phyloP scores from a whole-genome alignment of 1,140 invertebrate genomes.

The Nasonia vitripennis region DNA sequence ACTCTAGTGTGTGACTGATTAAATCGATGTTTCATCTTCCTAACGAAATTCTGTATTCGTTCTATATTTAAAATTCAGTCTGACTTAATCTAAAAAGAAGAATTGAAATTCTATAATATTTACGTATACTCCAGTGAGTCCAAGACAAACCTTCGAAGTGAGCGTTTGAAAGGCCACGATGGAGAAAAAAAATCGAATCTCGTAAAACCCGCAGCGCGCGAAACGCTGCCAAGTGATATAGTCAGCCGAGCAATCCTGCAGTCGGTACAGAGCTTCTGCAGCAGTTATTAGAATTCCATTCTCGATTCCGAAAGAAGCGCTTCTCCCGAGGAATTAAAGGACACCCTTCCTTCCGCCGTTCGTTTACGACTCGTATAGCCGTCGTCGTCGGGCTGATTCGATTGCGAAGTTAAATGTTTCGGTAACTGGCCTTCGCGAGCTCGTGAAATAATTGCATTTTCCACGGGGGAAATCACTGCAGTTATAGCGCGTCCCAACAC shows the following conservation, averaged over 20 bases:
- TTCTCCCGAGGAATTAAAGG: constrained; percentile 10
- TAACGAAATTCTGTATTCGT: no score
- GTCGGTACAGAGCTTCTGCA: neutral
- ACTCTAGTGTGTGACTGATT: no score
- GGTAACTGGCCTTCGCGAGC: constrained; percentile 23
- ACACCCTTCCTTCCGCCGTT: neutral
- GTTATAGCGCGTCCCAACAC: constrained; percentile 22
- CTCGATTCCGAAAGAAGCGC: neutral
- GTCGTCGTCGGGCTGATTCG: constrained; percentile 12
- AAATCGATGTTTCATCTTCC: no score
- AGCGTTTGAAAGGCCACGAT: no score
- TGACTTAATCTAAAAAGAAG: no score
- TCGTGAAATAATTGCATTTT: constrained; percentile 52
- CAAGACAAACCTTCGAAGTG: no score
- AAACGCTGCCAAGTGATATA: neutral
- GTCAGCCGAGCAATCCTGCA: neutral
- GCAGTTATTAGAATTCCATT: constrained; percentile 38
- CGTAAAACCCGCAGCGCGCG: neutral
- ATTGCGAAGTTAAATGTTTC: constrained; percentile 50
- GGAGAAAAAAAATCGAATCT: neutral
- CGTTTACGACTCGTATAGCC: neutral
- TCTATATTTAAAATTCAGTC: no score
- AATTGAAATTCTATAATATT: no score
- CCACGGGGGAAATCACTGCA: constrained; percentile 47
- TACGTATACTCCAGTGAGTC: no score